Evolutionary conservation across 2,888 invertebrate species (phyloP).

Genomic region (Eristalis tenax): DNA sequence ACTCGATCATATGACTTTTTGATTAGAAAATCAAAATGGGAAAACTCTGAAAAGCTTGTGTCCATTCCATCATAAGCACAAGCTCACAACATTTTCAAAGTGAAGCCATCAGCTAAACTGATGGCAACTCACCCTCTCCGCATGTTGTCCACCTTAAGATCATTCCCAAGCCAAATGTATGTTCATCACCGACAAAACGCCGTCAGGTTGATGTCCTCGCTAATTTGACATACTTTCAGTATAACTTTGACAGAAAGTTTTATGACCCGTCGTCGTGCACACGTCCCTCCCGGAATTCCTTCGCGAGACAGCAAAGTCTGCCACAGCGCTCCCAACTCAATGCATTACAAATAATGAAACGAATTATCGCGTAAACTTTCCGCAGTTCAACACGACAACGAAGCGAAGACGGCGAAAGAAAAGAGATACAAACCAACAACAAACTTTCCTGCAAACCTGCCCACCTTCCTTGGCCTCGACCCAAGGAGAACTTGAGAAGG

Average conservation of each 20-base stretch:
- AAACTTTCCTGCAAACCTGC: constrained; percentile 1
- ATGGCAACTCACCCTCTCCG: background rate
- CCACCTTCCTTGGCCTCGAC: background rate
- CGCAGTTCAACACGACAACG: background rate
- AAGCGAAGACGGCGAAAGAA: background rate
- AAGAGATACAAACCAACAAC: background rate
- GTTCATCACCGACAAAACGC: background rate
- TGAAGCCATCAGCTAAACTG: background rate
- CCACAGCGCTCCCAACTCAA: background rate
- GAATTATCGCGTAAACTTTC: constrained; percentile 9
- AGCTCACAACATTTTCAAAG: background rate
- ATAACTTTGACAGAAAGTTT: background rate
- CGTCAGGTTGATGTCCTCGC: background rate
- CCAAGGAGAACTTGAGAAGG: background rate
- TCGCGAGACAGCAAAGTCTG: background rate
- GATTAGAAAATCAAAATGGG: background rate
- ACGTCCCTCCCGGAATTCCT: background rate
- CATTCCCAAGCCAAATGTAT: background rate
- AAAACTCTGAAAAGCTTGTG: background rate
- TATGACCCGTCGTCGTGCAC: background rate
- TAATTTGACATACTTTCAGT: background rate
- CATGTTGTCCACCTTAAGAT: background rate
- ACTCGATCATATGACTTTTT: no score
- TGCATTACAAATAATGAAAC: constrained; percentile 14
- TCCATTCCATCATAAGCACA: background rate